Conservation (phyloP, 2,797 vertebrate genomes). For the Poliocrania exsul region DNA sequence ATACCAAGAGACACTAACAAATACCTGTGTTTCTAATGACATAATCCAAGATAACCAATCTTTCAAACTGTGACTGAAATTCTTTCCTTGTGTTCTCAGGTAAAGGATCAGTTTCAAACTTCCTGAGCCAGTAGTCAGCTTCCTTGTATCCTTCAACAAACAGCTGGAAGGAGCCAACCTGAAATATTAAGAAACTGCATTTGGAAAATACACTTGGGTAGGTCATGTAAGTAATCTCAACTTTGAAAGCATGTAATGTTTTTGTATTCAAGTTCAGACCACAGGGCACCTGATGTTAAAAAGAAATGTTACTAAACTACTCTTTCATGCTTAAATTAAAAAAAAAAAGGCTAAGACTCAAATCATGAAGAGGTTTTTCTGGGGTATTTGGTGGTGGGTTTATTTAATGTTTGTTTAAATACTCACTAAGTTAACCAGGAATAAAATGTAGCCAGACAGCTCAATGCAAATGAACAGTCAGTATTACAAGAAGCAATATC, state of each 20-base stretch:
- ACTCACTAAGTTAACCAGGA: not conserved
- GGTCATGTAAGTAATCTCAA: not conserved
- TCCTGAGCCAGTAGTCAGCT: conserved; percentile 95
- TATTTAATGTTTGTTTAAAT: not conserved
- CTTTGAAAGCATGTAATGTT: not conserved
- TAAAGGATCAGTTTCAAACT: conserved; percentile 94
- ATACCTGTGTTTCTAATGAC: conserved; percentile 97
- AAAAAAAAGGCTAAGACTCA: not conserved
- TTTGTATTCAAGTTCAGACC: not conserved
- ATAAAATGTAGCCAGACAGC: not conserved
- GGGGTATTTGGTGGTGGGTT: not conserved
- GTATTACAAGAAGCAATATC: not conserved
- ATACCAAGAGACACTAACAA: not conserved
- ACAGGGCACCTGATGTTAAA: not conserved
- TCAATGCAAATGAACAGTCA: not conserved
- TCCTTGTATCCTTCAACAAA: conserved; percentile 96
- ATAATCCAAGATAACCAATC: conserved; percentile 93
- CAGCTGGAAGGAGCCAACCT: conserved; percentile 97
- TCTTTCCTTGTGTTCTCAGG: conserved; percentile 97
- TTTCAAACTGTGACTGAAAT: conserved; percentile 96
- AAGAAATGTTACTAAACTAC: not conserved
- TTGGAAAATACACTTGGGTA: conserved; percentile 34
- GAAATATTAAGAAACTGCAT: conserved; percentile 48
- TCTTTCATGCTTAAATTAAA: not conserved
- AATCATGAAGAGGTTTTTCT: not conserved